Evolutionary conservation across 2,113 vertebrate species (phyloP).

Genomic region (Mionectes macconnelli): DNA sequence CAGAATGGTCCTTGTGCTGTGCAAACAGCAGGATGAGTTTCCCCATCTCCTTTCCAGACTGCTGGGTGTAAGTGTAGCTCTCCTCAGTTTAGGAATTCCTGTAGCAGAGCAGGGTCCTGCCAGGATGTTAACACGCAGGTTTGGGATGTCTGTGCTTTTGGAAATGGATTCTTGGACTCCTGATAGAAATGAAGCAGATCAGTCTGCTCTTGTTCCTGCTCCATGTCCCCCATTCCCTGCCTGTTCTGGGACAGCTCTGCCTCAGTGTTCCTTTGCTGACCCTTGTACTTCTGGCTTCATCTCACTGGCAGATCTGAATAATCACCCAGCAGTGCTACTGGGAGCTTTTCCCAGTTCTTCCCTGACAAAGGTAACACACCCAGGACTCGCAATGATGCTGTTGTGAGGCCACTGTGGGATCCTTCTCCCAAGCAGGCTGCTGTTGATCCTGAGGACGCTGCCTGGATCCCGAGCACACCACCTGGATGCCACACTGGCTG

Average conservation of each 20-base stretch:
- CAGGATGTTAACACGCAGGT: neutral
- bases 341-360: neutral
- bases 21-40: rapidly evolving
- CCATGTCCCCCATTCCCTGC: neutral
- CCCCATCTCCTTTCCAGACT: neutral
- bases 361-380: rapidly evolving
- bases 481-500: neutral
- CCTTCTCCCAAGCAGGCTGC: neutral
- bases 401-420: neutral
- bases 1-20: rapidly evolving
- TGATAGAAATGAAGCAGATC: neutral
- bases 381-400: neutral
- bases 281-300: neutral
- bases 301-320: neutral
- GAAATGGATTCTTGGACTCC: neutral
- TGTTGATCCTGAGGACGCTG: neutral
- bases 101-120: neutral
- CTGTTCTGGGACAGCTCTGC: neutral
- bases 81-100: neutral
- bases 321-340: neutral
- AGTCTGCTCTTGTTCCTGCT: neutral
- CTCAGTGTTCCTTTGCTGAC: neutral
- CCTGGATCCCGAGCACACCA: neutral
- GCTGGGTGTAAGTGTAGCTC: rapidly evolving
- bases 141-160: neutral